Evolutionary conservation across 2,888 invertebrate genomes (phyloP), one percentile per base, ranked within the genome.

Genomic region (Steinernema carpocapsae): DNA sequence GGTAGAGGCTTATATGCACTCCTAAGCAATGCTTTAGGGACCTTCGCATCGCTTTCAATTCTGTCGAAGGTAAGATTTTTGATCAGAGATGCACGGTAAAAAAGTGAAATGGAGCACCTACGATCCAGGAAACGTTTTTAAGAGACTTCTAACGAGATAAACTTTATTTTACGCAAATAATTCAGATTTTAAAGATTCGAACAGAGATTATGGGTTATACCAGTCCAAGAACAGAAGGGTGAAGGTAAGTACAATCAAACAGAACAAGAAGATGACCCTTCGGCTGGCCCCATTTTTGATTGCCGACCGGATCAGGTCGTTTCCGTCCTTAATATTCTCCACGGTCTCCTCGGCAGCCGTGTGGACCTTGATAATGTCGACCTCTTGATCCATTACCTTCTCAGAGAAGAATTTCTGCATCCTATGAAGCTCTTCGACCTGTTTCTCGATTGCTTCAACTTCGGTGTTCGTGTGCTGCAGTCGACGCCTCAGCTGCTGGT

Each of bases 211-310:
- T 56, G 88, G 87, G 91, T 97, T 97, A 88, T 97, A 99, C 97
- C 97, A 99, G 90, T 99, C 97, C 72, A 99, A 91, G 89, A 99
- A 99, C 12, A 99, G 90, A 72, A 99, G 90, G 24, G 95, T 93
- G 88, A 97, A 95, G 48, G 97, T 95, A 92, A 97, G 93, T 48
- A 97, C 95, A 82, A 97, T 90, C 73, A 99, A 90, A 88, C 97
- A 96, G 89, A 99, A 97, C 37, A 99, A 90, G 74, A 97, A 92
- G 91, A 94, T 96, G 17, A 95, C 94, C 83, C 97, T 91, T 48
- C 97, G 91, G 0, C 96, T 94, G 0, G 97, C 97, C 89, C 96
- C 96, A 79, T 95, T 92, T 89, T 96, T 95, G 86, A 99, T 97
- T 17, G 90, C 90, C 89, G 96, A 94, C 80, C 95, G 91, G 72